A percentile compares a stretch with the other conserved stretches of the same genome.
These are phyloP conservation scores for Cotesia glomerata DNA, from an alignment of 1,140 invertebrate genomes.

Conservation along the genomic window DNA sequence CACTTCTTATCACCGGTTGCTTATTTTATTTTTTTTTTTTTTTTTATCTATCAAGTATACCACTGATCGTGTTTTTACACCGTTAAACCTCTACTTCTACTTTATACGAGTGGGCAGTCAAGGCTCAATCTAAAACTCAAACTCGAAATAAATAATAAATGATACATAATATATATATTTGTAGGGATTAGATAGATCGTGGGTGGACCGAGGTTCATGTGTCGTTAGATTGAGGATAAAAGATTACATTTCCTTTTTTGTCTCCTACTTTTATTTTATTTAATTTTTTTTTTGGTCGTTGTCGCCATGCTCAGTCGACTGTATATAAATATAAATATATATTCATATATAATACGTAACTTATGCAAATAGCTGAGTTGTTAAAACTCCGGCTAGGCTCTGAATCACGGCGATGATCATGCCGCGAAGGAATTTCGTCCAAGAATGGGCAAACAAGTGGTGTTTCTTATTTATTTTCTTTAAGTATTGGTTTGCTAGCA, in stretches of 20 bases:
- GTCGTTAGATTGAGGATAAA: neutral
- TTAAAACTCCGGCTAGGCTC: neutral
- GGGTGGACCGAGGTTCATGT: too few relatives aligned
- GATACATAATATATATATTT: neutral
- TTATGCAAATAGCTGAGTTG: slow-evolving; percentile 14
- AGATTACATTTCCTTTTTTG: neutral
- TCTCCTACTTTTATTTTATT: neutral
- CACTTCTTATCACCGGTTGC: slow-evolving; percentile 24
- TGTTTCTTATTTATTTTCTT: slow-evolving; percentile 34
- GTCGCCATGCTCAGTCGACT: neutral
- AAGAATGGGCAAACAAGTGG: slow-evolving; percentile 27
- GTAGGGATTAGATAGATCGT: too few relatives aligned
- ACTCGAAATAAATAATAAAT: too few relatives aligned
- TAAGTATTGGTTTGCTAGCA: neutral
- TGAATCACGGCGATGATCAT: slow-evolving; percentile 19
- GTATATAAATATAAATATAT: too few relatives aligned
- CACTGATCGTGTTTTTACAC: too few relatives aligned
- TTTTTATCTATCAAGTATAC: neutral
- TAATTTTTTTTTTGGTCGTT: neutral
- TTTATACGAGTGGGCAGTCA: too few relatives aligned
- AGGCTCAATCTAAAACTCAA: too few relatives aligned
- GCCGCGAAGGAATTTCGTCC: slow-evolving; percentile 36
- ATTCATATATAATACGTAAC: neutral
- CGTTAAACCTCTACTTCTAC: too few relatives aligned
- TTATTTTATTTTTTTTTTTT: neutral